Evolutionary conservation across 2,113 vertebrate genomes (phyloP), one percentile per base, ranked within the genome.

Genomic region (Microtus montanus): DNA sequence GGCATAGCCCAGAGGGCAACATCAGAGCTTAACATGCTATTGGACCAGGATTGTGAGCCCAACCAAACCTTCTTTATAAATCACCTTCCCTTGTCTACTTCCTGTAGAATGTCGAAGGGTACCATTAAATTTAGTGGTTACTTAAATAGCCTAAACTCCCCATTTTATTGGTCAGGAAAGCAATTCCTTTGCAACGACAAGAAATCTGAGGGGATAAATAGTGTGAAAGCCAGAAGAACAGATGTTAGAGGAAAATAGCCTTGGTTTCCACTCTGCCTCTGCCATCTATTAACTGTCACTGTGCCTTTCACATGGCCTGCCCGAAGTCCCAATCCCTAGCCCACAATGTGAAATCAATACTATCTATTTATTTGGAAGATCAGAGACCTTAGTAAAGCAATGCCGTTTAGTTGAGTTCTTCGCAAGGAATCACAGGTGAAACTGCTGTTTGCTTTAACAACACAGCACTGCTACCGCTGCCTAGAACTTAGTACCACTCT

Each of bases 361-460:
- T 78, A 47, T 33, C 33, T 93, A 73, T 12, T 52, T 91, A 74
- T 5, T 2, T 73, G 74, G 38, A 24, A 78, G 35, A 91, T 63
- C 68, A 79, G 15, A 89, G 33, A 49, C 75, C 66, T 70, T 83
- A 93, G 66, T 82, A 94, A 91, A 26, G 63, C 5, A 85, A 86
- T 11, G 15, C 14, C 38, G 44, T 13, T 89, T 86, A 83, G 63
- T 75, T 54, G 70, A 96, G n/a, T 26, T 89, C 35, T 41, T 84
- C 7, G 68, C 35, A 73, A 79, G 47, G n/a, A 1, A 79, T 74
- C 15, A 6, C 13, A 94, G 64, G 70, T 28, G 1, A n/a, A 87
- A 84, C 26, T 30, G 4, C 2, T 44, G 28, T 44, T 54, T 71
- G 30, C 61, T 58, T 94, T 78, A 66, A 38, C 71, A 90, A 13